Evolutionary conservation across 2,113 vertebrate species (phyloP), one percentile per base, ranked within the genome.

Genomic region (Catharus fuscescens): DNA sequence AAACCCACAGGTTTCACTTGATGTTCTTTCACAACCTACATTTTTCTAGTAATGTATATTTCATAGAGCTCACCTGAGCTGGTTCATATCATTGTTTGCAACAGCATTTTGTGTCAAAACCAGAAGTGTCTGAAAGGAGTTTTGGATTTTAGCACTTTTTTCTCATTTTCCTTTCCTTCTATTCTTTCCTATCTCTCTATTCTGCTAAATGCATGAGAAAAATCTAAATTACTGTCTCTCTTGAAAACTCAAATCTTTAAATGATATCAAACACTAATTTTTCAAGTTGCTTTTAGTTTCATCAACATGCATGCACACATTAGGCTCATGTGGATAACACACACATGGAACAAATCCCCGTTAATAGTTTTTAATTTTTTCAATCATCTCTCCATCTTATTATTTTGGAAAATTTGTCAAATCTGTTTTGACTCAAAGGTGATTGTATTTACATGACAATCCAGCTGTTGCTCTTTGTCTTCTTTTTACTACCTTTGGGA

Each of bases 261-360:
- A 59, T 57, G 6, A 48, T 18, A 74, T 25, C 17, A 59, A 36
- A 18, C 12, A 36, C 18, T 6, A 31, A 25, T n/a, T 84, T 83
- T 86, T 86, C 28, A 42, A 31, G 7, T 40, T 86, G 4, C 1
- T 82, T 65, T 82, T 23, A 70, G 14, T 67, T 72, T 83, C 29
- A 18, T 45, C 23, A 50, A 17, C 18, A 40, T 31, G 10, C 3
- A 45, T 47, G 18, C 32, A 57, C 3, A 13, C 0, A 1, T 86
- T 69, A 60, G n/a, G 11, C n/a, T 80, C 19, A 25, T 19, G 14
- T 53, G 28, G 25, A 24, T 66, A 64, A n/a, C 17, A 66, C 2
- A 66, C 4, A n/a, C 1, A 34, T 26, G 7, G 8, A 36, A 6
- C 66, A 67, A 66, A 62, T 60, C 1, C 4, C 19, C 8, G 28